Conservation (phyloP, 2,888 invertebrate species). For the Melanargia galathea region DNA sequence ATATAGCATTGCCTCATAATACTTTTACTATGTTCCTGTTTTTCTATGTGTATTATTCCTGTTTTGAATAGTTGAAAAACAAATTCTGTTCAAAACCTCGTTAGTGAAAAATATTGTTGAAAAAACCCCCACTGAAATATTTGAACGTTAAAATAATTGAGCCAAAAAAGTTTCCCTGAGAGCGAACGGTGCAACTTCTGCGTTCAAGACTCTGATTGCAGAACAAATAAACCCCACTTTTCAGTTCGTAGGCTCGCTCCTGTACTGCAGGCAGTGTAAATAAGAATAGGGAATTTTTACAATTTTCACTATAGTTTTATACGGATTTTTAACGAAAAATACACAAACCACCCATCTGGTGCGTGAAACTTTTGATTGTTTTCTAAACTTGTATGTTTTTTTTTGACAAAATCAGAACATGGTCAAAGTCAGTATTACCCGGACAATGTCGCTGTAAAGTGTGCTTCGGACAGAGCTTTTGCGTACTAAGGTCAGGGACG, state of each 20-base stretch:
- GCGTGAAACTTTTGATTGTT: background rate
- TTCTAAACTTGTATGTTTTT: background rate
- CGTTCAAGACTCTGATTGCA: constrained; percentile 7
- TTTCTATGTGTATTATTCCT: too few relatives aligned
- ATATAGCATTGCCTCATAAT: too few relatives aligned
- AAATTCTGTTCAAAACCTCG: background rate
- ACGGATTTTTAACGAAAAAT: constrained; percentile 15
- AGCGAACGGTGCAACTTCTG: background rate
- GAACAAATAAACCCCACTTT: constrained; percentile 11
- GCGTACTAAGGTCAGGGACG: too few relatives aligned
- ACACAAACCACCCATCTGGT: constrained; percentile 13
- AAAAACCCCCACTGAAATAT: background rate
- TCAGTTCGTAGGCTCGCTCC: constrained; percentile 1
- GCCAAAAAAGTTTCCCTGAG: constrained; percentile 5
- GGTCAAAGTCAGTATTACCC: background rate
- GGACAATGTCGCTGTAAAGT: too few relatives aligned
- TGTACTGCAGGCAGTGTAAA: constrained; percentile 16
- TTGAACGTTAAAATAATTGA: constrained; percentile 9
- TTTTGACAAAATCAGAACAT: background rate
- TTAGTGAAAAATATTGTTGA: background rate
- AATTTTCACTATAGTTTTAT: constrained; percentile 2
- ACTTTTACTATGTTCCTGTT: too few relatives aligned
- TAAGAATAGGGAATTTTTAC: background rate
- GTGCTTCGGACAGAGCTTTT: too few relatives aligned
- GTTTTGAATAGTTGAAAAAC: background rate